Evolutionary conservation across 1,140 invertebrate genomes (phyloP).

Genomic region (Drosophila malerkotliana): DNA sequence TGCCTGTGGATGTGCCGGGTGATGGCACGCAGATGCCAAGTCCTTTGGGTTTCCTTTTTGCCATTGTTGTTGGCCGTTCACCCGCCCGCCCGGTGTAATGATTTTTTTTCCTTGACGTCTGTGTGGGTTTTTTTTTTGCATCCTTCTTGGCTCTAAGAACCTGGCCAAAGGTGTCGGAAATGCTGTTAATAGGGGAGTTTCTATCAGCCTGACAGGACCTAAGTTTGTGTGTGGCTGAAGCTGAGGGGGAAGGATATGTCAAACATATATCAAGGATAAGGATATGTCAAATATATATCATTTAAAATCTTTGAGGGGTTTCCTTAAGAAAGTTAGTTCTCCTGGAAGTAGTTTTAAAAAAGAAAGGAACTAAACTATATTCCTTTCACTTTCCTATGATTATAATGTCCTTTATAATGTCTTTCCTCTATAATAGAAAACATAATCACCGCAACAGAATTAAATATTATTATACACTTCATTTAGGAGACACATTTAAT

Average conservation of each 20-base stretch:
- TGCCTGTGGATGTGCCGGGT: slow-evolving; percentile 17
- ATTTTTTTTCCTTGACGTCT: slow-evolving; percentile 53
- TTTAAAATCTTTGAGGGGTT: neutral
- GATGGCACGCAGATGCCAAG: slow-evolving; percentile 56
- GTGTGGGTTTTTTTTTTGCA: slow-evolving; percentile 47
- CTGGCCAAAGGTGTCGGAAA: slow-evolving; percentile 65
- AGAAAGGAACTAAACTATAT: too few relatives aligned
- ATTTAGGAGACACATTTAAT: slow-evolving; percentile 71
- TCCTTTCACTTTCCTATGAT: neutral
- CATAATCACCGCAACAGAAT: slow-evolving; percentile 54
- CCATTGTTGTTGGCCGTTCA: slow-evolving; percentile 57
- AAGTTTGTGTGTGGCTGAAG: slow-evolving; percentile 26
- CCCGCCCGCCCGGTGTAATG: slow-evolving; percentile 67
- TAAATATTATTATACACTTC: slow-evolving; percentile 68
- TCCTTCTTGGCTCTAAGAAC: slow-evolving; percentile 17
- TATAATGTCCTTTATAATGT: too few relatives aligned
- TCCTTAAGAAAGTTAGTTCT: neutral
- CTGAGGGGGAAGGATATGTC: neutral
- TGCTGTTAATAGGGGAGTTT: slow-evolving; percentile 69
- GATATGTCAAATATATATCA: slow-evolving; percentile 23
- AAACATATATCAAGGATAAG: slow-evolving; percentile 23
- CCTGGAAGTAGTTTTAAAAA: too few relatives aligned
- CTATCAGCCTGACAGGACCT: slow-evolving; percentile 27
- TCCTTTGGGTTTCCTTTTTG: slow-evolving; percentile 57
- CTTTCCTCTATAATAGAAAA: neutral